Percentiles rank a stretch among this genome's conserved stretches.
Conservation (phyloP, 2,888 invertebrate species). For the Eristalis tenax region DNA sequence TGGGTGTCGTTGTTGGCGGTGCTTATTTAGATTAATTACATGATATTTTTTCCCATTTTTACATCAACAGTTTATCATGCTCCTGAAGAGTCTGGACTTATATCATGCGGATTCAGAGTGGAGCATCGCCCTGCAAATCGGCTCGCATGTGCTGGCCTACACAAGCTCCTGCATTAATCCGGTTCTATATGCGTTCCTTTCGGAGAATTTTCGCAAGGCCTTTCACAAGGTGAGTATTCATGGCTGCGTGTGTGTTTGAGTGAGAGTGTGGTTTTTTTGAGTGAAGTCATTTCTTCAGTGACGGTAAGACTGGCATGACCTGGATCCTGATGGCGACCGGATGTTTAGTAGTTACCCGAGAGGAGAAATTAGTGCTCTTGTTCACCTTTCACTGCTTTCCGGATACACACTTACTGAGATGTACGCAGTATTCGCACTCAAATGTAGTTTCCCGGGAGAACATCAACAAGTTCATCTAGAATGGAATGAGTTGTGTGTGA, state of each 20-base stretch:
- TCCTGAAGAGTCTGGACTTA: conserved; percentile 87
- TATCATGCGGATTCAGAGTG: conserved; percentile 81
- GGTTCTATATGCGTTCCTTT: conserved; percentile 95
- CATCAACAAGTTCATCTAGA: too few relatives aligned
- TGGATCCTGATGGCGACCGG: too few relatives aligned
- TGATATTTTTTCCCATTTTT: background rate
- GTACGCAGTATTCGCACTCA: too few relatives aligned
- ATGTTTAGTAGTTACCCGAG: too few relatives aligned
- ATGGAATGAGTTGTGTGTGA: too few relatives aligned
- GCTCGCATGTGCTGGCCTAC: conserved; percentile 91
- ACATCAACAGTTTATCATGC: conserved; percentile 86
- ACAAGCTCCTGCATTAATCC: conserved; percentile 97
- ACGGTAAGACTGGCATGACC: too few relatives aligned
- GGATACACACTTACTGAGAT: too few relatives aligned
- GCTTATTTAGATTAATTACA: background rate
- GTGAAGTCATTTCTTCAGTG: too few relatives aligned
- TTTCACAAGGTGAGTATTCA: conserved; percentile 84
- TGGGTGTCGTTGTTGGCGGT: conserved; percentile 78
- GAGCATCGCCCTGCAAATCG: conserved; percentile 87
- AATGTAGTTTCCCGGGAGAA: too few relatives aligned
- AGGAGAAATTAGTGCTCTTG: too few relatives aligned
- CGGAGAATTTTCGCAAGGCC: conserved; percentile 95
- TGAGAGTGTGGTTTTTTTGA: background rate
- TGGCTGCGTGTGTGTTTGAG: background rate
- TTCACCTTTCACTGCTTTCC: too few relatives aligned